Percentiles rank a stretch among this genome's conserved stretches.
Evolutionary conservation across 2,113 vertebrate genomes (phyloP).

Genomic region (Herpetotheres cachinnans): DNA sequence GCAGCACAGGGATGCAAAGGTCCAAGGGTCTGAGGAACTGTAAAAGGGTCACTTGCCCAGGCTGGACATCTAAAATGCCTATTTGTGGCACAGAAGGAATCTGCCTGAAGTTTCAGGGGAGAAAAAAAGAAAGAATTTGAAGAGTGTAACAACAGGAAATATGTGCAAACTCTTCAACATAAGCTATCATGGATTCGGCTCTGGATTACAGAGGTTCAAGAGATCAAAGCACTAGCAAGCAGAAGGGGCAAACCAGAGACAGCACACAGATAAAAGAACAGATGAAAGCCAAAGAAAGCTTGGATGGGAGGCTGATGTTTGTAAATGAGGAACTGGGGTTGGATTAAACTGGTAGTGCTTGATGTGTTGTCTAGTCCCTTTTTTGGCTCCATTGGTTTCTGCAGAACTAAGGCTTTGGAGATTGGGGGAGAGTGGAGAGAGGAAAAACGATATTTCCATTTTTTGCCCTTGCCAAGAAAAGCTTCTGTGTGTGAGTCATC

Average conservation of each 20-base stretch:
- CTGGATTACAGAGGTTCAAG: constrained; percentile 18
- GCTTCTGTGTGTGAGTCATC: not conserved
- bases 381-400: not conserved
- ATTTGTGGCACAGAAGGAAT: not conserved
- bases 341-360: not conserved
- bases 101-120: not conserved
- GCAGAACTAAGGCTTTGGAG: not conserved
- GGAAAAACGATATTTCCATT: not conserved
- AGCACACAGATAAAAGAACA: constrained; percentile 35
- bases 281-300: constrained; percentile 39
- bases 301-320: not conserved
- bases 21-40: not conserved
- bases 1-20: not conserved
- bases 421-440: fast-evolving
- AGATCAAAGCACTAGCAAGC: constrained; percentile 49
- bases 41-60: not conserved
- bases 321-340: not conserved
- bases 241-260: constrained; percentile 47
- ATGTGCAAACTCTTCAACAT: not conserved
- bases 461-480: not conserved
- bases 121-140: not conserved
- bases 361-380: not conserved
- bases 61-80: not conserved
- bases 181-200: not conserved
- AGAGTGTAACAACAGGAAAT: not conserved